Base-by-base conservation (phyloP, 2,113 vertebrate genomes). In the Megatriorchis doriae region DNA sequence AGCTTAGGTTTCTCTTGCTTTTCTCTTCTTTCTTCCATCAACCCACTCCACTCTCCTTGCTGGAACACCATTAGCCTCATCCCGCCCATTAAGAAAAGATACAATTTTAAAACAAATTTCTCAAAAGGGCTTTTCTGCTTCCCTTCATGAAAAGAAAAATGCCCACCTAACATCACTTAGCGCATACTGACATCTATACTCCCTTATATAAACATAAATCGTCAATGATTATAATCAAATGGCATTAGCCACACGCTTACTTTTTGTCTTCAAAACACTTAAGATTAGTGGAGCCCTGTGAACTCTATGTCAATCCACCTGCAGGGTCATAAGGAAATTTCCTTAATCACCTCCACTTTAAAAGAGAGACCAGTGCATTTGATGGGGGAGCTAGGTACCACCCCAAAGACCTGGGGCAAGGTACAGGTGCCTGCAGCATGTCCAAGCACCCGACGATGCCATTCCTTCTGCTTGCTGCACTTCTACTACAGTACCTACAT, bases 381-480 rank as follows among this genome's bases (percentile, higher is more conserved):
- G 40, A 61, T 23, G 18, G 48, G 45, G 18, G 10, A 74, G 16
- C 10, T 12, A 68, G 36, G 16, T 29, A 43, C 13, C 47, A 81
- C 10, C 22, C 38, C 65, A 25, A 66, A 53, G 83, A 26, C 11
- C 40, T 17, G 16, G 27, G 58, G 26, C 22, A 80, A 86, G 36
- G 43, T 22, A 26, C 32, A 38, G 56, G 36, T 17, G 29, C 18
- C 25, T 17, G 11, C 40, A 79, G 29, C 32, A 71, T 0, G 0
- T 21, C 6, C 34, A 38, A 43, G 42, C 26, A 66, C 50, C 19
- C 2, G 1, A 40, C 10, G 7, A 38, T 1, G 1, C 45, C 22
- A 10, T 27, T 61, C 17, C 19, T 43, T 52, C 59, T 47, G 29
- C 48, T 25, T 52, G 40, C 63, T 74, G 34, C 27, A 18, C 68